phyloP scores from a whole-genome alignment of 2,797 vertebrate genomes.

The Oreonectes daqikongensis region DNA sequence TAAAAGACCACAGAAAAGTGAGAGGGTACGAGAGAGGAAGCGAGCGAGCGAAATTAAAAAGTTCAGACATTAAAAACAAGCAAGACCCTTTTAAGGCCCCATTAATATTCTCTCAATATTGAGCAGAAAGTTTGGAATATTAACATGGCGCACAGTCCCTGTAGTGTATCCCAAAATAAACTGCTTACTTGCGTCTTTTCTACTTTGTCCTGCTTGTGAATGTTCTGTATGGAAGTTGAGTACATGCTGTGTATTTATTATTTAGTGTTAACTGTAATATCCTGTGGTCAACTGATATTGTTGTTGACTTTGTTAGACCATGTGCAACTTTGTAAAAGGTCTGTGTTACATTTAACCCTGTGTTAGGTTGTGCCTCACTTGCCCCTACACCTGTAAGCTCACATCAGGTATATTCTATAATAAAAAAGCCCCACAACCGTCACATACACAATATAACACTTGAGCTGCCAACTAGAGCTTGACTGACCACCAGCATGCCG shows the following conservation, averaged over 20 bases:
- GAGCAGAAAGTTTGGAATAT: background rate
- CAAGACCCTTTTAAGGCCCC: background rate
- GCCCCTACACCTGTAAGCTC: too few species aligned
- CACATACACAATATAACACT: conserved; percentile 32
- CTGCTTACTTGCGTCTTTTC: background rate
- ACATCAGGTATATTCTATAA: too few species aligned
- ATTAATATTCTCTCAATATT: conserved; percentile 14
- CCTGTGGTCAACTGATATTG: background rate
- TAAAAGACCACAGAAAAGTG: background rate
- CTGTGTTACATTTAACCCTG: too few species aligned
- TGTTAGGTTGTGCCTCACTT: too few species aligned
- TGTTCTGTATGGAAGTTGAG: background rate
- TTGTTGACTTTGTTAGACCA: conserved; percentile 1
- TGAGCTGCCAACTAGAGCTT: conserved; percentile 39
- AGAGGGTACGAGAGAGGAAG: background rate
- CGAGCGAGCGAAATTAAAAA: background rate
- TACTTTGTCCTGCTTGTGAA: background rate
- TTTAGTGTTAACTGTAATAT: conserved; percentile 11
- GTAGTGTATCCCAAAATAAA: background rate
- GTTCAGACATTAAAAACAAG: conserved; percentile 8
- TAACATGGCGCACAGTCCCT: background rate
- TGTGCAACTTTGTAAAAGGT: too few species aligned
- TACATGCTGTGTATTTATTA: conserved; percentile 5
- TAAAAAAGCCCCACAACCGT: background rate
- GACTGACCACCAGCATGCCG: background rate